Evolutionary conservation across 2,797 vertebrate species (phyloP), one percentile per base, ranked within the genome.

Genomic region (Myripristis murdjan): DNA sequence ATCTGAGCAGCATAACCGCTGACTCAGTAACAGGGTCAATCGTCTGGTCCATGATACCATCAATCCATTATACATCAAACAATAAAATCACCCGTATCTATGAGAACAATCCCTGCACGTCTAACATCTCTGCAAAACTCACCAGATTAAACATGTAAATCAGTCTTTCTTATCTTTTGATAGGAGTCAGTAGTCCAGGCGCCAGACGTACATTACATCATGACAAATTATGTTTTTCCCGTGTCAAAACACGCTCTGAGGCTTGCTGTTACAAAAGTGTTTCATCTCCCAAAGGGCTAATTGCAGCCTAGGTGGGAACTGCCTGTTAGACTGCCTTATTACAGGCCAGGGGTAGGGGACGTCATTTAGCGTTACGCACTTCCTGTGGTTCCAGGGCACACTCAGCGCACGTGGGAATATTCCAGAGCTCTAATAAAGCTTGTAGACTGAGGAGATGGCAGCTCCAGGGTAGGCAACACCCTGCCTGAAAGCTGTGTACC

Each of bases 271-370:
- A 54, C 51, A 47, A 48, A 66, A 71, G 56, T 18, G 56, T 44
- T 73, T 75, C 43, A 74, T 86, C 64, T 78, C 58, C 75, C 75
- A 53, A 67, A 70, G 61, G 33, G 44, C 58, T 85, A 87, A 90
- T 84, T 83, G 82, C 65, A 75, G 75, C 47, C 35, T 69, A 70
- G 77, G 81, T 81, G 71, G 53, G 64, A 83, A 73, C 68, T 57
- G 75, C 81, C 69, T 77, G 63, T 81, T 75, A 72, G 79, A 66
- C 57, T n/a, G 59, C 18, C 43, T 84, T 71, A 83, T 84, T 83
- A 85, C 57, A 89, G 64, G 48, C 70, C 66, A 66, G 57, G 22
- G 63, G 54, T 39, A 60, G 70, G 52, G 70, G 75, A 77, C 43
- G 47, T 84, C 77, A 77, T 57, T 64, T 46, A 55, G 26, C 0